These are phyloP conservation scores for Cololabis saira DNA, from an alignment of 2,113 vertebrate species.

Conservation along the genomic window DNA sequence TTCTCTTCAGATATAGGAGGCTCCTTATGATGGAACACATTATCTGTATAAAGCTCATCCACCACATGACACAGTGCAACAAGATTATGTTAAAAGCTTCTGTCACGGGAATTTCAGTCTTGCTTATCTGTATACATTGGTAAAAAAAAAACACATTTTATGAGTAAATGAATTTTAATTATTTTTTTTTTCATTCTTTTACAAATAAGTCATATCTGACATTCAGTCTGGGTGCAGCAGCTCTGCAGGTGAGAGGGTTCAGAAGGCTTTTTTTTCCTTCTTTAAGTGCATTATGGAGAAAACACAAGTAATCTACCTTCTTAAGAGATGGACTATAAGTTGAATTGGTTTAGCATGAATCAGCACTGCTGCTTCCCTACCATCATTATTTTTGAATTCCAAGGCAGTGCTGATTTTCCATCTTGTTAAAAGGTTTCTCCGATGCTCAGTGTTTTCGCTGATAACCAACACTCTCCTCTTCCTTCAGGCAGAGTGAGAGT, in stretches of 20 bases:
- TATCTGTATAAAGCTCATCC: no score
- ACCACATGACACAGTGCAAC: no score
- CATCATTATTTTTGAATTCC: constrained; percentile 52
- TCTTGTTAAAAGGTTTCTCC: constrained; percentile 61
- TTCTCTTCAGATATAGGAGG: no score
- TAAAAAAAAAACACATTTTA: neutral
- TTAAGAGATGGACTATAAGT: constrained; percentile 21
- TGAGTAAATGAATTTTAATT: neutral
- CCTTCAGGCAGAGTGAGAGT: constrained; percentile 51
- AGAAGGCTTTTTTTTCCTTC: neutral
- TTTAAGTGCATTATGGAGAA: neutral
- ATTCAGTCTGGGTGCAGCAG: neutral
- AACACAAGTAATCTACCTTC: constrained; percentile 25
- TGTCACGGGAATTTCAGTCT: no score
- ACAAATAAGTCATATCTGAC: constrained; percentile 5
- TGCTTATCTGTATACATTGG: no score
- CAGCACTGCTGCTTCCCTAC: constrained; percentile 33
- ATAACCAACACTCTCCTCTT: constrained; percentile 59
- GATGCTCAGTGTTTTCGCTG: constrained; percentile 49
- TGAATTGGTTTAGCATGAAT: constrained; percentile 51
- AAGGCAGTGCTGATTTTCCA: constrained; percentile 48
- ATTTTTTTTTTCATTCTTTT: neutral
- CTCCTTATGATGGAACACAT: no score
- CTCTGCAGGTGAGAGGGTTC: constrained; percentile 6
- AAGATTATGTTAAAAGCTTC: no score